A percentile compares a stretch with the other conserved stretches of the same genome.
These are phyloP conservation scores for Fregata magnificens DNA, from an alignment of 2,113 vertebrate species.

Conservation along the genomic window DNA sequence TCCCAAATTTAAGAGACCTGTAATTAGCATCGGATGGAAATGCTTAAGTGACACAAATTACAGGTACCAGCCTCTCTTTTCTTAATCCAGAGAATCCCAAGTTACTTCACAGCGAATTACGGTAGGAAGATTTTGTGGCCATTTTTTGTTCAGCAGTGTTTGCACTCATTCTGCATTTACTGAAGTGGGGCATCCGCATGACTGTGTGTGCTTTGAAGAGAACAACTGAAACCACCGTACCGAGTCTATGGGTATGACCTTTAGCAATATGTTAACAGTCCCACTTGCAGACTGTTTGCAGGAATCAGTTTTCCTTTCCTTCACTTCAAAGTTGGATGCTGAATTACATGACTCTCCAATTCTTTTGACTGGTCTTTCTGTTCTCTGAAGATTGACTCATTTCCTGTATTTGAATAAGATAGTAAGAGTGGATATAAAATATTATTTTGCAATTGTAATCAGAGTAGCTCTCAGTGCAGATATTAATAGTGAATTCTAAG, in stretches of 20 bases:
- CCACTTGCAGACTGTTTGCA: slow-evolving; percentile 15
- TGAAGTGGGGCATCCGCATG: not conserved
- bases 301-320: slow-evolving; percentile 13
- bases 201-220: not conserved
- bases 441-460: slow-evolving; percentile 66
- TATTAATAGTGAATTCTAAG: slow-evolving; percentile 67
- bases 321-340: slow-evolving; percentile 42
- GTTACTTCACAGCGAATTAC: not conserved
- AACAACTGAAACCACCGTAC: not conserved
- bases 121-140: not conserved
- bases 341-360: slow-evolving; percentile 17
- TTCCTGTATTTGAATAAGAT: slow-evolving; percentile 70
- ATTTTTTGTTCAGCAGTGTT: not conserved
- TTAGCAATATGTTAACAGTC: not conserved
- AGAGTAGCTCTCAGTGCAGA: slow-evolving; percentile 56
- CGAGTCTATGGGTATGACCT: not conserved
- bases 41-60: not conserved
- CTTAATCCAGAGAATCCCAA: not conserved
- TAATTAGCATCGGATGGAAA: not conserved
- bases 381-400: slow-evolving; percentile 59
- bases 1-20: not conserved
- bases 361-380: slow-evolving; percentile 53
- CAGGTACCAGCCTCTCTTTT: not conserved
- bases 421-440: slow-evolving; percentile 65
- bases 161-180: not conserved